A percentile compares a stretch with the other conserved stretches of the same genome.
These are phyloP conservation scores for Barypeithes pellucidus DNA, from an alignment of 2,888 invertebrate genomes.

Conservation along the genomic window DNA sequence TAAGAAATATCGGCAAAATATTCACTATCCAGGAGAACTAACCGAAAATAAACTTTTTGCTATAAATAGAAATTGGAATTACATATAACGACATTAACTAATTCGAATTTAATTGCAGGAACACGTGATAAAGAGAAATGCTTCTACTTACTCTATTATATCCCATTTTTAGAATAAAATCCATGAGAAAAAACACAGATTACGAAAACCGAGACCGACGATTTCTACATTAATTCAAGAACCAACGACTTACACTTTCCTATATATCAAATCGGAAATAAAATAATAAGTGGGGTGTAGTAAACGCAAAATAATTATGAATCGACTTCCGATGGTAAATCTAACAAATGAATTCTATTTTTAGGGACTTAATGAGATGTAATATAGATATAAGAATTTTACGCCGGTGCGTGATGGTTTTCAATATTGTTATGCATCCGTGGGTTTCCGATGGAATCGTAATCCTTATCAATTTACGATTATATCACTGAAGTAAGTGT, in stretches of 20 bases:
- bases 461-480: too few species aligned
- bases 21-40: too few species aligned
- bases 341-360: constrained; percentile 4
- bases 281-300: constrained; percentile 40
- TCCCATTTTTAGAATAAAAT: constrained; percentile 27
- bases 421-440: not conserved
- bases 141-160: constrained; percentile 38
- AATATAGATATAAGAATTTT: not conserved
- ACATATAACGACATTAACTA: not conserved
- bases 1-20: too few species aligned
- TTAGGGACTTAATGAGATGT: not conserved
- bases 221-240: constrained; percentile 44
- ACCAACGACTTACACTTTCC: constrained; percentile 42
- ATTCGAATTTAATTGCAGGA: not conserved
- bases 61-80: too few species aligned
- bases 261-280: constrained; percentile 52
- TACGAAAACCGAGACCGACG: constrained; percentile 43
- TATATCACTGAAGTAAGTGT: too few species aligned
- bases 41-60: too few species aligned
- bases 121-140: constrained; percentile 29
- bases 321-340: constrained; percentile 6
- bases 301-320: constrained; percentile 1
- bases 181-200: constrained; percentile 39
- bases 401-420: not conserved
- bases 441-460: too few species aligned